Evolutionary conservation across 2,113 vertebrate genomes (phyloP), one percentile per base, ranked within the genome.

Genomic region (Bubo blakistoni): DNA sequence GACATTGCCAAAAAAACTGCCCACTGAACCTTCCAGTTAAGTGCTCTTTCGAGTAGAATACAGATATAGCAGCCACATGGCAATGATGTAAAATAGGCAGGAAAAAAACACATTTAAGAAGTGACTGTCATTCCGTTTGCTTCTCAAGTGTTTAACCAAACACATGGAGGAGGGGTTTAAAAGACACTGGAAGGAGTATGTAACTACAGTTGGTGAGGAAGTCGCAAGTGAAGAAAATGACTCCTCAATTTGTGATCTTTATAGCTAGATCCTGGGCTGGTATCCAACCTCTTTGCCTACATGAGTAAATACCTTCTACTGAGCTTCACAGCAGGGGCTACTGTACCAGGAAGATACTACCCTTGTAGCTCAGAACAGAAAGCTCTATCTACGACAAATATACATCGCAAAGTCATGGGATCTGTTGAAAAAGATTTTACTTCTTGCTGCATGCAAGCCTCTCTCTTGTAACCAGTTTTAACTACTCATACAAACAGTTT

Each of bases 341-440:
- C n/a, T 26, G 19, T n/a, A 54, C 15, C 6, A 55, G 8, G n/a
- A 88, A 83, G 36, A 66, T 7, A 3, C n/a, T 58, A 72, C n/a
- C 13, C 11, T 30, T 32, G 12, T 16, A 63, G 29, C 21, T 78
- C 27, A 62, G 32, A 93, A 88, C 21, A 79, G 47, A 83, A 84
- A 95, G 47, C 22, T 86, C 26, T 66, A 57, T 44, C n/a, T 30
- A 46, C 46, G 47, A 89, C n/a, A 84, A 88, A 86, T 13, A 54
- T 3, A 55, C 8, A 67, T 22, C 0, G 0, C 52, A 67, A 54
- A 57, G 26, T 44, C 74, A 93, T 2, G 1, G 22, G 30, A 65
- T 74, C 27, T 38, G 16, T 16, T 88, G 40, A 59, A 66, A 81
- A 66, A 52, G 24, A 34, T 86, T 82, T 79, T 54, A 57, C 27